Evolutionary conservation across 1,140 invertebrate species (phyloP).

Genomic region (Papilio polyxenes): DNA sequence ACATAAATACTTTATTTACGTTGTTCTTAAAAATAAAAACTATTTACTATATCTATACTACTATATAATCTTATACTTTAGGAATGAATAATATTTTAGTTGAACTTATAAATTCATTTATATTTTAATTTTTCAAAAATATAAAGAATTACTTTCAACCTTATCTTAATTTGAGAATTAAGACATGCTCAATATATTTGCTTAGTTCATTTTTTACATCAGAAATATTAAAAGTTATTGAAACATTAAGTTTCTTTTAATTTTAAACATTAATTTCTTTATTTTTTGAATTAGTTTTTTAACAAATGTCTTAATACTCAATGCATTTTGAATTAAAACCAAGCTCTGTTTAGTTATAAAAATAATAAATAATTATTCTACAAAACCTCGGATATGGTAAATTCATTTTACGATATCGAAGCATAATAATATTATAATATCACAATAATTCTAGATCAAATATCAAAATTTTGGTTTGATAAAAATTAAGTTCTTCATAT

Average conservation of each 20-base stretch:
- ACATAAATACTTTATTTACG: not conserved
- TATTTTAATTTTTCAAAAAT: not conserved
- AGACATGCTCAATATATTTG: not conserved
- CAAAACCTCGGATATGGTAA: not conserved
- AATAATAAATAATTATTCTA: too few relatives aligned
- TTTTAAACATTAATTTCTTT: too few relatives aligned
- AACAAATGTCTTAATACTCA: too few relatives aligned
- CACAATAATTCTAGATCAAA: constrained; percentile 9
- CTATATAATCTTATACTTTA: constrained; percentile 28
- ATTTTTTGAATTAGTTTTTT: too few relatives aligned
- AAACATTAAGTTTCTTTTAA: too few relatives aligned
- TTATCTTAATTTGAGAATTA: not conserved
- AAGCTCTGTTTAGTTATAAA: too few relatives aligned
- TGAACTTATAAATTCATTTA: constrained; percentile 10
- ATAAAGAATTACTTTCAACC: constrained; percentile 6
- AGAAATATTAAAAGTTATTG: too few relatives aligned
- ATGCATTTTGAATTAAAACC: too few relatives aligned
- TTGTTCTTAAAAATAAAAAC: constrained; percentile 6
- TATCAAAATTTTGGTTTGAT: not conserved
- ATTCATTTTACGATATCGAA: not conserved
- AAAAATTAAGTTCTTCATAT: constrained; percentile 1
- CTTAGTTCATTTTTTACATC: not conserved
- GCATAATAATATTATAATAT: not conserved
- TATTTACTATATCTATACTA: not conserved
- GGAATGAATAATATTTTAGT: constrained; percentile 20